A percentile compares a stretch with the other conserved stretches of the same genome.
These are phyloP conservation scores for Pangasius macronema DNA, from an alignment of 2,797 vertebrate genomes.

Conservation along the genomic window DNA sequence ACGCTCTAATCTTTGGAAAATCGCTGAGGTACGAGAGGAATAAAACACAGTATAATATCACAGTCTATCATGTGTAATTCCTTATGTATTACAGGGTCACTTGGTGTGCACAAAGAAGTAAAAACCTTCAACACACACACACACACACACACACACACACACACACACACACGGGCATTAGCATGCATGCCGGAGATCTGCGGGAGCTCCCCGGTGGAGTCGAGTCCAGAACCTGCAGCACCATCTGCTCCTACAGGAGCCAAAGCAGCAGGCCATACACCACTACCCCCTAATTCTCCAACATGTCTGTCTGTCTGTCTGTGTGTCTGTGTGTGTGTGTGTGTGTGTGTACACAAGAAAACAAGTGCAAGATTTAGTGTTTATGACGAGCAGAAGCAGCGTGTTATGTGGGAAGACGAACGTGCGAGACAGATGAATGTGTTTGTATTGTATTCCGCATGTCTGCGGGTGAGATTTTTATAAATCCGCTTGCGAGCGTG, in stretches of 20 bases:
- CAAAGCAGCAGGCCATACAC: background rate
- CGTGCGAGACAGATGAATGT: background rate
- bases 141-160: too few species aligned
- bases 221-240: conserved; percentile 6
- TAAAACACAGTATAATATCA: background rate
- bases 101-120: background rate
- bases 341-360: background rate
- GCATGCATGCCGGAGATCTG: background rate
- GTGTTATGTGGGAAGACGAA: background rate
- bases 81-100: background rate
- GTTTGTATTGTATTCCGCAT: background rate
- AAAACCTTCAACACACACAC: background rate
- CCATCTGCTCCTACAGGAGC: conserved; percentile 9
- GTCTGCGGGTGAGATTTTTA: background rate
- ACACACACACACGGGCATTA: background rate
- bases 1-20: background rate
- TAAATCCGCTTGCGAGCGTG: background rate
- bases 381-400: background rate
- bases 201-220: background rate
- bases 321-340: background rate
- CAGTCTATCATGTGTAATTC: background rate
- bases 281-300: conserved; percentile 6
- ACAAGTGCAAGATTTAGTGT: background rate
- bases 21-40: background rate
- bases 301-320: background rate